Evolutionary conservation across 2,113 vertebrate genomes (phyloP).

Genomic region (Chrysemys picta): DNA sequence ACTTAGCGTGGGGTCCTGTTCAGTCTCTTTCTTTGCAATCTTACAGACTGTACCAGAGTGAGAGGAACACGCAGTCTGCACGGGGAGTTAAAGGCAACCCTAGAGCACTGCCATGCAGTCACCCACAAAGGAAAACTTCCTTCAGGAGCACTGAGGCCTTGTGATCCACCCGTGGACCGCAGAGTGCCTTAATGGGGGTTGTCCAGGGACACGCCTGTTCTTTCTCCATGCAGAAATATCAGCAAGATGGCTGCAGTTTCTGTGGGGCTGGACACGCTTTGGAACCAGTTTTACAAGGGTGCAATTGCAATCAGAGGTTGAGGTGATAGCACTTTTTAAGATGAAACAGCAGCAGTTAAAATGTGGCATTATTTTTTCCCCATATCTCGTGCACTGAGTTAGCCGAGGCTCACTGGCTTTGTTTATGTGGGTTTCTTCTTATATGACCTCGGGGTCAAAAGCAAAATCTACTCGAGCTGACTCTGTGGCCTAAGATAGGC

Average conservation of each 20-base stretch:
- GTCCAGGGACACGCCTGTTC: accelerated
- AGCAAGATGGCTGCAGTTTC: accelerated
- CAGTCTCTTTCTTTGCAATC: accelerated
- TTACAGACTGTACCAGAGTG: not conserved
- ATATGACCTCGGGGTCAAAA: accelerated
- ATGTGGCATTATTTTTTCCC: not conserved
- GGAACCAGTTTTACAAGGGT: accelerated
- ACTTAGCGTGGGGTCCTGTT: accelerated
- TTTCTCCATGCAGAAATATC: accelerated
- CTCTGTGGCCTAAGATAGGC: accelerated
- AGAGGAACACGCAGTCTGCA: accelerated
- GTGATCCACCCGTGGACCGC: accelerated
- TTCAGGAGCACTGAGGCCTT: not conserved
- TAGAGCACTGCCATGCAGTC: accelerated
- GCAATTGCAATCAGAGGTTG: not conserved
- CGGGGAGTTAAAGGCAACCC: accelerated
- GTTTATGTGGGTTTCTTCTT: not conserved
- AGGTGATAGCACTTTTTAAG: not conserved
- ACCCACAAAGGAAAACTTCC: accelerated
- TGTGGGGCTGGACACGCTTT: accelerated
- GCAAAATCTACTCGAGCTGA: accelerated
- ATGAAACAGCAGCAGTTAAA: not conserved
- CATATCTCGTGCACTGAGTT: accelerated
- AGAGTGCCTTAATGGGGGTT: not conserved
- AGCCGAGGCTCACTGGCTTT: accelerated